These are phyloP conservation scores for Tridacna gigas DNA, from an alignment of 2,888 invertebrate species.

Conservation along the genomic window DNA sequence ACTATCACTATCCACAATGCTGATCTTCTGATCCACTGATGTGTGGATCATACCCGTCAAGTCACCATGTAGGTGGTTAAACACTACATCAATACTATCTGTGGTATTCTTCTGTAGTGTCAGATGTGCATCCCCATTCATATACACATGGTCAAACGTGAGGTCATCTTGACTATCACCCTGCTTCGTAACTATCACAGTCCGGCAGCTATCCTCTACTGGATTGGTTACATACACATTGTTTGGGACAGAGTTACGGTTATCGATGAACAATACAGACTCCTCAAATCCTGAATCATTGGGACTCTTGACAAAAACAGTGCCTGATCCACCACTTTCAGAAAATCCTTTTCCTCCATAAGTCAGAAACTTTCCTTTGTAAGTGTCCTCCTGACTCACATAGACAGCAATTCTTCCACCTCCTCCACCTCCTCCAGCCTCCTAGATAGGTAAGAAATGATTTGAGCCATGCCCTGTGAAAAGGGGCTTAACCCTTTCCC, in stretches of 20 bases:
- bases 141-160: constrained; percentile 66
- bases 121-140: constrained; percentile 70
- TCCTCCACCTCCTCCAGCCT: constrained; percentile 74
- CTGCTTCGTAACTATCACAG: constrained; percentile 62
- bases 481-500: neutral
- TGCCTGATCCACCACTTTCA: constrained; percentile 75
- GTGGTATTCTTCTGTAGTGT: constrained; percentile 60
- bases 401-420: constrained; percentile 76
- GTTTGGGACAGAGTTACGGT: constrained; percentile 66
- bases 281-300: constrained; percentile 16
- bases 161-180: constrained; percentile 44
- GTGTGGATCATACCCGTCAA: constrained; percentile 73
- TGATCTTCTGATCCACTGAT: constrained; percentile 64
- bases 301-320: constrained; percentile 66
- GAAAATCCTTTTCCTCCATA: constrained; percentile 70
- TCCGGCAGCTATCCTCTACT: constrained; percentile 66
- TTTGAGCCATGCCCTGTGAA: too few relatives aligned
- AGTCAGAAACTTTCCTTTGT: constrained; percentile 65
- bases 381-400: constrained; percentile 53
- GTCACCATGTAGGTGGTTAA: constrained; percentile 72
- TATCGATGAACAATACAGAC: constrained; percentile 68
- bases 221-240: constrained; percentile 61
- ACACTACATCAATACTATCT: constrained; percentile 52
- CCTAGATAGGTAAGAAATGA: constrained; percentile 32
- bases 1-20: constrained; percentile 63